Conservation (phyloP, 1,140 invertebrate genomes). For the Euwallacea similis region DNA sequence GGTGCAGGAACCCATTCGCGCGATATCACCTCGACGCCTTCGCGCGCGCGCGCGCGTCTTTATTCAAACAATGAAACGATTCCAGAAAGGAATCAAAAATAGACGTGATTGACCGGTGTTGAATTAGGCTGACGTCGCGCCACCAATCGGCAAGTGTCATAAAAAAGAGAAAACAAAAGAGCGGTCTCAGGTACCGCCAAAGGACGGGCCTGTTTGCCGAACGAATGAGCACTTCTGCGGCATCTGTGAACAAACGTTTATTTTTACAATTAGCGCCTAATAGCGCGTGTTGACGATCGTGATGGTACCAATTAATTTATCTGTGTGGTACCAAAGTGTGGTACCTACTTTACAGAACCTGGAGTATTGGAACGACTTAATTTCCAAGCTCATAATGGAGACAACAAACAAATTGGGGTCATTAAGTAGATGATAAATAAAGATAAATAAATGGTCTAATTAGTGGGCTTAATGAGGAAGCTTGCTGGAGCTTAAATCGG, state of each 20-base stretch:
- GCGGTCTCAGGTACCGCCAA: neutral
- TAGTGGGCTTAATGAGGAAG: neutral
- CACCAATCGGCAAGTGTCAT: neutral
- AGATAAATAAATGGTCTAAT: neutral
- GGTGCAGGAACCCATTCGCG: too few relatives aligned
- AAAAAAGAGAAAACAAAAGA: slow-evolving; percentile 4
- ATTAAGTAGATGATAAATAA: too few relatives aligned
- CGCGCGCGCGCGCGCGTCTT: slow-evolving; percentile 17
- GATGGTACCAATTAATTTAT: slow-evolving; percentile 2
- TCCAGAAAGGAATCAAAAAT: slow-evolving; percentile 6
- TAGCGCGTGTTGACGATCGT: neutral
- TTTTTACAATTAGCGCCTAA: slow-evolving; percentile 12
- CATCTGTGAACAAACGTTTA: slow-evolving; percentile 14
- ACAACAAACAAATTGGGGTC: too few relatives aligned
- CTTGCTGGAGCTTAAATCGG: neutral
- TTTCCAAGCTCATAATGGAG: too few relatives aligned
- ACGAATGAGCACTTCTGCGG: slow-evolving; percentile 15
- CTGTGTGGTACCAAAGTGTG: too few relatives aligned
- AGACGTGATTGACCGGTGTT: neutral
- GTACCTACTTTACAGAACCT: too few relatives aligned
- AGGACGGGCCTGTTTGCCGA: slow-evolving; percentile 1
- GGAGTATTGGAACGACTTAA: too few relatives aligned
- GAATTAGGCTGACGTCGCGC: neutral
- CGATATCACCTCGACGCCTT: too few relatives aligned
- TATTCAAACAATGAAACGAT: slow-evolving; percentile 1